These are phyloP conservation scores for Marronus borbonicus DNA, from an alignment of 2,888 invertebrate genomes.

Conservation along the genomic window DNA sequence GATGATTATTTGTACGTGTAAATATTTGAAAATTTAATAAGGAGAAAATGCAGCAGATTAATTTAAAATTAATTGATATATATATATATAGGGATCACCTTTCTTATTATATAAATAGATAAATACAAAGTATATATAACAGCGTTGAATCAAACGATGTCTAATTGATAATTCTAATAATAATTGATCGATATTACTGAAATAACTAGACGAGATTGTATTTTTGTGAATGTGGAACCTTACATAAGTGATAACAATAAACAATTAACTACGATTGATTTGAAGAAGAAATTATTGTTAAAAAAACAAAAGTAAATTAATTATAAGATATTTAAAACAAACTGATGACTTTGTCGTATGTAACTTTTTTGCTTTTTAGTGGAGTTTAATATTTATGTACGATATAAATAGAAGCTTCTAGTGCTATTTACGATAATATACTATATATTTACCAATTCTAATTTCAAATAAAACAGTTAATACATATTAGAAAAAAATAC, in stretches of 20 bases:
- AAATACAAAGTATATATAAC: constrained; percentile 8
- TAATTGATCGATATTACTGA: constrained; percentile 23
- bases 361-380: constrained; percentile 64
- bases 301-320: neutral
- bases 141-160: constrained; percentile 43
- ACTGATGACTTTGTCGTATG: neutral
- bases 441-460: constrained; percentile 59
- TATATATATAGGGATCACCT: constrained; percentile 29
- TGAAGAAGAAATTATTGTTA: neutral
- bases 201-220: constrained; percentile 60
- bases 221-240: constrained; percentile 67
- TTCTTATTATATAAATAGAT: neutral
- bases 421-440: constrained; percentile 62
- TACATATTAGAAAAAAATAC: constrained; percentile 46
- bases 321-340: no score
- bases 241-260: constrained; percentile 61
- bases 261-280: constrained; percentile 8
- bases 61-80: constrained; percentile 56
- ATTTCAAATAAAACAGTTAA: constrained; percentile 64
- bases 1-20: constrained; percentile 16
- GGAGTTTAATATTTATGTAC: constrained; percentile 66
- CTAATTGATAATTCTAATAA: constrained; percentile 14
- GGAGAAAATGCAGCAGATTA: constrained; percentile 48
- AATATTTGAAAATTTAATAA: neutral
- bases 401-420: constrained; percentile 62